Evolutionary conservation across 2,888 invertebrate genomes (phyloP), one percentile per base, ranked within the genome.

Genomic region (Pollenia amentaria): DNA sequence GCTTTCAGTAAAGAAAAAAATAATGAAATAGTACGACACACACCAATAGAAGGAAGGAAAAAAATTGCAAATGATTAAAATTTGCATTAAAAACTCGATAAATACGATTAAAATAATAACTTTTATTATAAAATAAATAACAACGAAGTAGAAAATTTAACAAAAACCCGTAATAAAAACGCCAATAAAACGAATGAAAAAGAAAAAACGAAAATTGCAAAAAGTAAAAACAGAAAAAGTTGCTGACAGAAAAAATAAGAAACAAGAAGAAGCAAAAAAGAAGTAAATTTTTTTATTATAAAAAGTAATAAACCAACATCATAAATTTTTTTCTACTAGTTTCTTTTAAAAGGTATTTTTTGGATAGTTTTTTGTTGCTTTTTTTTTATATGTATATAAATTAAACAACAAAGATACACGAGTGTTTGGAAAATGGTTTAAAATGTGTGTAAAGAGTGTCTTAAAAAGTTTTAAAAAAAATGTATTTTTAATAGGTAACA

Each of bases 101-200:
- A 87, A 87, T 80, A 87, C 84, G 88, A 88, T 88, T 86, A 88
- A 84, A 89, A 89, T 84, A 85, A 85, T 89, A 88, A 87, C 55
- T 69, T 60, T 77, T 85, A 88, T 76, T 51, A 16, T 80, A 42
- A n/a, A 44, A 70, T 79, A 72, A 67, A 42, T 80, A 85, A 81
- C 73, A 84, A 81, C 84, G 81, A 87, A 76, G 62, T 83, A 40
- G 55, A 75, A 87, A 85, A 88, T 62, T 51, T 18, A 69, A 69
- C 9, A 62, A 69, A 82, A 82, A 18, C 18, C 48, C 10, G 57
- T 69, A 57, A 2, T 48, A 44, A 48, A 62, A 70, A 53, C 55
- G 55, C 64, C 38, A 67, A 81, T 46, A 57, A 88, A 86, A 78
- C 78, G 60, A 86, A 65, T 53, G 42, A 76, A 80, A 46, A 70